phyloP scores from a whole-genome alignment of 2,888 invertebrate species.

The Pristionchus mayeri region DNA sequence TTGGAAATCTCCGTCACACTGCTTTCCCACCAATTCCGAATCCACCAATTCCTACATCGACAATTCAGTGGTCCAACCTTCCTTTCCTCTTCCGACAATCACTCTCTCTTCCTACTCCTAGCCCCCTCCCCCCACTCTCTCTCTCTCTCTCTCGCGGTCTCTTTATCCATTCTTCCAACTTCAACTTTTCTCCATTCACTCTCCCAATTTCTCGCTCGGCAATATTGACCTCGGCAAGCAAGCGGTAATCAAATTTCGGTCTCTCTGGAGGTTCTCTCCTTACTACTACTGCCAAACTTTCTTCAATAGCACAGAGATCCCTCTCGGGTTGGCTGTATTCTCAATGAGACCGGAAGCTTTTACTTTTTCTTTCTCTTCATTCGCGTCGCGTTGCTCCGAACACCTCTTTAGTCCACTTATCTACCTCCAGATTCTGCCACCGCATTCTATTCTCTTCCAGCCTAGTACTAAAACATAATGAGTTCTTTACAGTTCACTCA shows the following conservation, averaged over 20 bases:
- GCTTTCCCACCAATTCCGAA: conserved; percentile 28
- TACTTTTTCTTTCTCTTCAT: too few relatives aligned
- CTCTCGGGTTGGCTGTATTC: too few relatives aligned
- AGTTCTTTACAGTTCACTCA: too few relatives aligned
- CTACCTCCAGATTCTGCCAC: conserved; percentile 3
- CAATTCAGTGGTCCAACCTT: not conserved
- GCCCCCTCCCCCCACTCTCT: not conserved
- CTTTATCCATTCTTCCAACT: conserved; percentile 5
- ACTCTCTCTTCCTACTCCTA: not conserved
- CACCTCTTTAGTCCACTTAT: not conserved
- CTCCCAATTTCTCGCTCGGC: conserved; percentile 16
- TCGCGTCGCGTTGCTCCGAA: too few relatives aligned
- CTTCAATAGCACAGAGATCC: too few relatives aligned
- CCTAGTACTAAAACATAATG: too few relatives aligned
- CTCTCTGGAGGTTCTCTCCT: not conserved
- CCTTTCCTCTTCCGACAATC: conserved; percentile 9
- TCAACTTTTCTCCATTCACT: conserved; percentile 1
- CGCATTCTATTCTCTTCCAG: too few relatives aligned
- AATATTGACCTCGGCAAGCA: conserved; percentile 6
- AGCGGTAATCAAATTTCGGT: conserved; percentile 4
- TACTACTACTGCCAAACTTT: not conserved
- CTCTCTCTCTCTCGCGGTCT: too few relatives aligned
- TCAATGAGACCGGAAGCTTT: too few relatives aligned
- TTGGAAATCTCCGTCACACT: not conserved
- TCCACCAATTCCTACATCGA: not conserved